Percentiles rank a stretch among this genome's conserved stretches.
Conservation (phyloP, 2,113 vertebrate genomes). For the Lophius piscatorius region DNA sequence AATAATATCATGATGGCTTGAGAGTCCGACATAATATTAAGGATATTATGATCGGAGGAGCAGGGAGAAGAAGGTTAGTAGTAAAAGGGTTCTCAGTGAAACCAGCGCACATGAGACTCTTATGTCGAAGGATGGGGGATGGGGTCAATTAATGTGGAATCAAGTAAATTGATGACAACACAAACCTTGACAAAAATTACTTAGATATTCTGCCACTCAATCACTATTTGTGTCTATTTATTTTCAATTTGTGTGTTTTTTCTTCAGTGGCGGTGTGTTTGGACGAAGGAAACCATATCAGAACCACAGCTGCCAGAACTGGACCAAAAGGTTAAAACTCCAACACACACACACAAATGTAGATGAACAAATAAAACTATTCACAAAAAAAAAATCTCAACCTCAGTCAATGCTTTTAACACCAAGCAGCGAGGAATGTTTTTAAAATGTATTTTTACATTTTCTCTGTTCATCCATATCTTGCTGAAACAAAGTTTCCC, state of each 20-base stretch:
- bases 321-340: too few relatives aligned
- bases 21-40: conserved; percentile 36
- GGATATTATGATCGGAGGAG: conserved; percentile 31
- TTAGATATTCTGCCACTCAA: too few relatives aligned
- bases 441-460: conserved; percentile 8
- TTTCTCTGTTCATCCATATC: conserved; percentile 17
- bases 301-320: too few relatives aligned
- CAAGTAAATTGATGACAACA: too few relatives aligned
- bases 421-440: neutral
- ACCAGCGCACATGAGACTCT: conserved; percentile 7
- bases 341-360: too few relatives aligned
- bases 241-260: too few relatives aligned
- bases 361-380: too few relatives aligned
- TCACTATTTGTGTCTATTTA: too few relatives aligned
- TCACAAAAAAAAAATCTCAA: neutral
- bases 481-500: conserved; percentile 6
- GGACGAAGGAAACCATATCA: too few relatives aligned
- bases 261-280: too few relatives aligned
- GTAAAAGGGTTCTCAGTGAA: conserved; percentile 38
- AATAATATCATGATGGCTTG: neutral
- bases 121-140: conserved; percentile 43
- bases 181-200: too few relatives aligned
- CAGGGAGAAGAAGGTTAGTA: conserved; percentile 54
- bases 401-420: conserved; percentile 5
- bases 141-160: too few relatives aligned